Percentiles rank a stretch among this genome's conserved stretches.
Conservation (phyloP, 2,113 vertebrate species). For the Hystrix cristata region DNA sequence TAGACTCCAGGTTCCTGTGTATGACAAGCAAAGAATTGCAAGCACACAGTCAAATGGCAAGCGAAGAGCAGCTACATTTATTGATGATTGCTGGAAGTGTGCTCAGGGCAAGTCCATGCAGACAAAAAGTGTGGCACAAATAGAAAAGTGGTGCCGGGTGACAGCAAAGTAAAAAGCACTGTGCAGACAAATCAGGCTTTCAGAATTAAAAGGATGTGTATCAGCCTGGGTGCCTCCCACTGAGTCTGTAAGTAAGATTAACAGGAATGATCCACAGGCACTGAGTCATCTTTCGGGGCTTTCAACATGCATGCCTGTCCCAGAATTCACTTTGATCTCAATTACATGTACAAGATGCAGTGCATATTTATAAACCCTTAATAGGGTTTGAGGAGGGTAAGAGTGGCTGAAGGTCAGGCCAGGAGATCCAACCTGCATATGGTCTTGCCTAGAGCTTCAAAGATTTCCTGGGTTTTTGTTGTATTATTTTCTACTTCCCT, state of each 20-base stretch:
- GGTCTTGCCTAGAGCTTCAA: too few relatives aligned
- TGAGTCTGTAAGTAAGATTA: not conserved
- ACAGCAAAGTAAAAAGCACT: not conserved
- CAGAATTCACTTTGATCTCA: not conserved
- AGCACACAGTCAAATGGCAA: not conserved
- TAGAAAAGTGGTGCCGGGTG: not conserved
- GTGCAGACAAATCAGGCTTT: not conserved
- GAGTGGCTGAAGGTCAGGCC: too few relatives aligned
- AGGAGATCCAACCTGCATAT: too few relatives aligned
- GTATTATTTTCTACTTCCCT: not conserved
- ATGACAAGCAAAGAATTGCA: not conserved
- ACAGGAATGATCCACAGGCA: not conserved
- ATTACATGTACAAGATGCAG: not conserved
- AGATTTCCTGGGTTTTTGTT: not conserved
- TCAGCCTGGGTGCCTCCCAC: not conserved
- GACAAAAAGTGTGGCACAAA: not conserved
- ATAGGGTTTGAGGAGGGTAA: too few relatives aligned
- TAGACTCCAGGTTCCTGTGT: not conserved
- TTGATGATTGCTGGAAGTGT: not conserved
- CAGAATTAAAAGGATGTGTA: too few relatives aligned
- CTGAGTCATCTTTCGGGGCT: not conserved
- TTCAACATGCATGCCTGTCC: not conserved
- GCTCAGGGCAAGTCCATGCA: not conserved
- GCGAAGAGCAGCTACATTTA: not conserved
- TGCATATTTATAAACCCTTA: not conserved